A percentile compares a stretch with the other conserved stretches of the same genome.
These are phyloP conservation scores for Plumapathes pennacea DNA, from an alignment of 92 coral and sea anemone species.

Conservation along the genomic window DNA sequence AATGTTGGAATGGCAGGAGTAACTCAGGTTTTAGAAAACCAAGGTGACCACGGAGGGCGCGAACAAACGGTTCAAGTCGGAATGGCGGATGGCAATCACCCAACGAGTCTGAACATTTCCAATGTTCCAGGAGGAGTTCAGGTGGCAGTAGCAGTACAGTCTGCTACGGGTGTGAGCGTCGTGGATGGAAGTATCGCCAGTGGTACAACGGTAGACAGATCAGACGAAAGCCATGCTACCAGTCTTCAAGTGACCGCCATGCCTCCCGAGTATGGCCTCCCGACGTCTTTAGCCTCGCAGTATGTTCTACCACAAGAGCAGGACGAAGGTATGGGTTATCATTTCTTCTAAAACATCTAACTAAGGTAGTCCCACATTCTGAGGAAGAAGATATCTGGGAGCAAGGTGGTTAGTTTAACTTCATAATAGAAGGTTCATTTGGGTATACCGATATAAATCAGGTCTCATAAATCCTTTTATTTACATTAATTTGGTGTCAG, in stretches of 20 bases:
- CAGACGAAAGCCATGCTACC: conserved; percentile 67
- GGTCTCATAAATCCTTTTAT: too few relatives aligned
- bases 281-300: conserved; percentile 51
- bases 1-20: conserved; percentile 56
- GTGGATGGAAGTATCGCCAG: conserved; percentile 61
- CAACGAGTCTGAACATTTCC: conserved; percentile 56
- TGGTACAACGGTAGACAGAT: conserved; percentile 53
- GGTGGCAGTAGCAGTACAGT: conserved; percentile 67
- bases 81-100: conserved; percentile 58
- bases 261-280: conserved; percentile 67
- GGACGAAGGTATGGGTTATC: conserved; percentile 26
- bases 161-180: conserved; percentile 67
- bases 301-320: conserved; percentile 80
- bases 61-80: conserved; percentile 47
- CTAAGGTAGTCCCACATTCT: too few relatives aligned
- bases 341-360: too few relatives aligned
- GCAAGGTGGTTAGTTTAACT: too few relatives aligned
- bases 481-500: too few relatives aligned
- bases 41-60: conserved; percentile 59
- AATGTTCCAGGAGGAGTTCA: conserved; percentile 74
- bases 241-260: conserved; percentile 66
- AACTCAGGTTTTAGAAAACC: conserved; percentile 75
- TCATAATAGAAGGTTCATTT: too few relatives aligned
- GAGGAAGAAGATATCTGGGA: too few relatives aligned
- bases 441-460: too few relatives aligned